Percentiles rank a stretch among this genome's conserved stretches.
phyloP scores from a whole-genome alignment of 2,888 invertebrate species.

The Caenorhabditis wallacei region DNA sequence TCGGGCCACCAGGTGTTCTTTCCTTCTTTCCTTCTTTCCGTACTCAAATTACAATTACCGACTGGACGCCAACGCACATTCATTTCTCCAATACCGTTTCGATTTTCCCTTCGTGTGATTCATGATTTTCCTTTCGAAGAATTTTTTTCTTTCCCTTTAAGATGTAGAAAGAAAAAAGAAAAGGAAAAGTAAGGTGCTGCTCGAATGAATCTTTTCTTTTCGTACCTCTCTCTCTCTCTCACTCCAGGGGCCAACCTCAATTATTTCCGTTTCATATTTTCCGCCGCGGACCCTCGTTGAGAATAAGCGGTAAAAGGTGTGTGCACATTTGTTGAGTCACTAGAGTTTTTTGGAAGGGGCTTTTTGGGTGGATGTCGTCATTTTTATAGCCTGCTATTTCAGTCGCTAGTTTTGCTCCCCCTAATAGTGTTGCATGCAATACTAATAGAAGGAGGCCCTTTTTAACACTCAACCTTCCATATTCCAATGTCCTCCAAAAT shows the following conservation, averaged over 20 bases:
- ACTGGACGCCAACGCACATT: neutral
- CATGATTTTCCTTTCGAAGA: slow-evolving; percentile 1
- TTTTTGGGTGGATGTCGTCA: too few relatives aligned
- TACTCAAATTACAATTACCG: slow-evolving; percentile 51
- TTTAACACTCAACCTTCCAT: too few relatives aligned
- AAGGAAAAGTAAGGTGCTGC: slow-evolving; percentile 32
- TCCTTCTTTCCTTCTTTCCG: slow-evolving; percentile 2
- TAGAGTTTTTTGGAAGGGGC: too few relatives aligned
- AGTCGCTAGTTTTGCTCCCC: too few relatives aligned
- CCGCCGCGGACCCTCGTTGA: neutral
- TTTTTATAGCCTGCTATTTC: too few relatives aligned
- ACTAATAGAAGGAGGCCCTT: too few relatives aligned
- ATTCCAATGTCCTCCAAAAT: neutral
- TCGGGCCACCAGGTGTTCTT: slow-evolving; percentile 47
- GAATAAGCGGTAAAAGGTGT: neutral
- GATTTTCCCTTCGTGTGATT: neutral
- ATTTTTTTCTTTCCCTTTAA: neutral
- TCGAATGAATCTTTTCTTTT: slow-evolving; percentile 56
- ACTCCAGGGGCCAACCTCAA: slow-evolving; percentile 14
- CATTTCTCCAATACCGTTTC: neutral
- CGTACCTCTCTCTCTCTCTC: slow-evolving; percentile 22
- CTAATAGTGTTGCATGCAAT: too few relatives aligned
- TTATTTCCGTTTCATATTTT: slow-evolving; percentile 49
- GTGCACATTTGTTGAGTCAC: neutral
- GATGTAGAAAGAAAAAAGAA: neutral